A percentile compares a stretch with the other conserved stretches of the same genome.
phyloP scores from a whole-genome alignment of 2,113 vertebrate genomes.

The Symphodus melops region DNA sequence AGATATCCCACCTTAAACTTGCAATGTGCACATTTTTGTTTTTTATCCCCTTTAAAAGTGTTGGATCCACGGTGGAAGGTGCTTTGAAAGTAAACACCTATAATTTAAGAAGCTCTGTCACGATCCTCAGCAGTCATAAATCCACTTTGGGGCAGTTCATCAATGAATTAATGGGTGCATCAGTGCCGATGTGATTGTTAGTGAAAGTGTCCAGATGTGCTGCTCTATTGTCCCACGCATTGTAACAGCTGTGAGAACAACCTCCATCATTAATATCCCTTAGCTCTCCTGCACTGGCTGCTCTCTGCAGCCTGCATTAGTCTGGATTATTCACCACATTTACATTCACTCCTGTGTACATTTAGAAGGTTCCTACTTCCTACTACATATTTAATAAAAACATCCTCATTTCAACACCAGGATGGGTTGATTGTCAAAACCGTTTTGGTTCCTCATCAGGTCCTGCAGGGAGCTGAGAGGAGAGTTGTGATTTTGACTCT shows the following conservation, averaged over 20 bases:
- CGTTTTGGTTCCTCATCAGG: constrained; percentile 15
- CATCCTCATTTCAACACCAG: constrained; percentile 30
- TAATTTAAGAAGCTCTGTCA: too few species aligned
- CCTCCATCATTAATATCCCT: neutral
- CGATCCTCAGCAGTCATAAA: neutral
- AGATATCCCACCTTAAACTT: too few species aligned
- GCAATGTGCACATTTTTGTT: too few species aligned
- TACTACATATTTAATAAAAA: constrained; percentile 43
- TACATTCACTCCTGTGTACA: neutral
- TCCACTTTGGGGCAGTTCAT: neutral
- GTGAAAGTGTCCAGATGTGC: constrained; percentile 17
- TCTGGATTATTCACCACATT: neutral
- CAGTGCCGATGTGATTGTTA: neutral
- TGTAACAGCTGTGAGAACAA: neutral
- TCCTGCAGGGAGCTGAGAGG: constrained; percentile 47
- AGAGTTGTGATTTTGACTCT: constrained; percentile 45
- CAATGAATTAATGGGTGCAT: neutral
- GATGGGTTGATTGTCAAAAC: constrained; percentile 14
- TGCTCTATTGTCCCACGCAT: neutral
- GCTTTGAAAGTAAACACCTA: too few species aligned
- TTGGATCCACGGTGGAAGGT: too few species aligned
- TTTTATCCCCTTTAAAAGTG: neutral
- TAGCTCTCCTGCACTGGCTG: neutral
- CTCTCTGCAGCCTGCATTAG: constrained; percentile 1
- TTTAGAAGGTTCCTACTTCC: neutral